These are phyloP conservation scores for Cossypha polioptera DNA, from an alignment of 2,797 vertebrate genomes.

Conservation along the genomic window DNA sequence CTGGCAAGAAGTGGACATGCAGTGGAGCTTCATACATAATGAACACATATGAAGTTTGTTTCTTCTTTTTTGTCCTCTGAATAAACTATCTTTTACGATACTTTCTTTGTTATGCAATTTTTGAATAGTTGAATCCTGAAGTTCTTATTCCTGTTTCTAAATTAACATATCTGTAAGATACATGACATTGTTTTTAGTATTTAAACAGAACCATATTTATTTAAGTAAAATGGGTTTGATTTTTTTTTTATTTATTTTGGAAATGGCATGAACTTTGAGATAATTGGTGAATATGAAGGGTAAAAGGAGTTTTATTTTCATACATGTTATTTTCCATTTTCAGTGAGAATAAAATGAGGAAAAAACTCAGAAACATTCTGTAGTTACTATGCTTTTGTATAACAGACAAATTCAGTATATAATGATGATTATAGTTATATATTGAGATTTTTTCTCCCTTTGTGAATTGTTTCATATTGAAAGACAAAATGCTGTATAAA, in stretches of 20 bases:
- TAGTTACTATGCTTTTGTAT: constrained; percentile 15
- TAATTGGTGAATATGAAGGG: background rate
- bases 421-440: background rate
- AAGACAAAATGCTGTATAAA: constrained; percentile 64
- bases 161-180: background rate
- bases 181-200: background rate
- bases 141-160: background rate
- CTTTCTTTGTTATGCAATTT: background rate
- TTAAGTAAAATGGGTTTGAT: background rate
- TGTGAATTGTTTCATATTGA: constrained; percentile 72
- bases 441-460: constrained; percentile 23
- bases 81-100: background rate
- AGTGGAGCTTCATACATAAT: background rate
- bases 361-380: background rate
- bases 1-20: background rate
- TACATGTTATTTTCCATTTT: background rate
- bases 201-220: constrained; percentile 29
- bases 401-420: constrained; percentile 15
- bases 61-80: background rate
- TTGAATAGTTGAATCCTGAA: background rate
- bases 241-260: background rate
- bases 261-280: background rate
- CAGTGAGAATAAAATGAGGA: constrained; percentile 19
- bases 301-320: background rate
- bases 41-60: background rate